Percentiles rank a stretch among this genome's conserved stretches.
These are phyloP conservation scores for Epinotia brunnichana DNA, from an alignment of 2,888 invertebrate species.

Conservation along the genomic window DNA sequence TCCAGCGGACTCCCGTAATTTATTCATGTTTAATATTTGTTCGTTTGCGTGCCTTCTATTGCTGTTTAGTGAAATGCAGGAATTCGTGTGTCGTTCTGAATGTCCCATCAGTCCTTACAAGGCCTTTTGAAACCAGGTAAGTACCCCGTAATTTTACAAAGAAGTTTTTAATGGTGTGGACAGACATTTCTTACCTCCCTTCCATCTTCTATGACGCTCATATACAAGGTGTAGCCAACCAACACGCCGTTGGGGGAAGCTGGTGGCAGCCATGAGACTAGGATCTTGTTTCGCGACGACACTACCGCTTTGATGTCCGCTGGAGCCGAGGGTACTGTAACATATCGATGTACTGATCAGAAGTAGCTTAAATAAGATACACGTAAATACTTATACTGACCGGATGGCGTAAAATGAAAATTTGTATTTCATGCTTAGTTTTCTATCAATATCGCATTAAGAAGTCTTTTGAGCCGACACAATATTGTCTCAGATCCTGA, in stretches of 20 bases:
- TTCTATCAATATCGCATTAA: too few relatives aligned
- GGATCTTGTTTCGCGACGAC: constrained; percentile 92
- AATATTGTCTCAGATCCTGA: too few relatives aligned
- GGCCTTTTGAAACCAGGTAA: not conserved
- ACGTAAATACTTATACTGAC: too few relatives aligned
- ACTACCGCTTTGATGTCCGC: constrained; percentile 95
- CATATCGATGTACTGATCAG: constrained; percentile 19
- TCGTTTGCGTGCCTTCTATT: too few relatives aligned
- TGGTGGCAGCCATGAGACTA: constrained; percentile 96
- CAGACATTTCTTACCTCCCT: constrained; percentile 87
- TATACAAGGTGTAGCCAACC: constrained; percentile 92
- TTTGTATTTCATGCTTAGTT: too few relatives aligned
- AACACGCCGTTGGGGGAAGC: constrained; percentile 92
- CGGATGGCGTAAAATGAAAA: too few relatives aligned
- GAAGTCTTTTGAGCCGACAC: too few relatives aligned
- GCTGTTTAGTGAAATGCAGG: too few relatives aligned
- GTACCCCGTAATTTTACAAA: not conserved
- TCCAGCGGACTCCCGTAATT: constrained; percentile 82
- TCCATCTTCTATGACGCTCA: constrained; percentile 90
- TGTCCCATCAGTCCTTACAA: not conserved
- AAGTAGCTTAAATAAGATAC: not conserved
- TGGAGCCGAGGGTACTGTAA: constrained; percentile 92
- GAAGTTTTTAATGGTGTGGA: too few relatives aligned
- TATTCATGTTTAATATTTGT: not conserved
- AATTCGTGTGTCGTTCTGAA: not conserved